These are phyloP conservation scores for Macrotrachela quadricornifera DNA, from an alignment of 1,140 invertebrate genomes.

Conservation along the genomic window DNA sequence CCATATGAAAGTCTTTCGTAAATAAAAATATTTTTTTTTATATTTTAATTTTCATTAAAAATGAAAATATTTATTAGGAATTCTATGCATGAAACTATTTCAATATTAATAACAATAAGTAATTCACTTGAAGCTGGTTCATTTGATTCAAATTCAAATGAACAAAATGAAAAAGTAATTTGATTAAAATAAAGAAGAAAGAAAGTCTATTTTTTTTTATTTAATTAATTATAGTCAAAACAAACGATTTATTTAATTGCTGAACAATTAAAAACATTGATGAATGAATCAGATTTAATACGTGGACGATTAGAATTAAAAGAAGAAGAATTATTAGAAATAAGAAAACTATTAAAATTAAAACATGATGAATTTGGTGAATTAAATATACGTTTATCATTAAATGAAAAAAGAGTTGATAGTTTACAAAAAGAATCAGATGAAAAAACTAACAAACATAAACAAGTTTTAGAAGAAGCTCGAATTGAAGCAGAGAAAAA, in stretches of 20 bases:
- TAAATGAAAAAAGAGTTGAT: slow-evolving; percentile 72
- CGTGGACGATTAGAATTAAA: slow-evolving; percentile 55
- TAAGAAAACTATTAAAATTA: slow-evolving; percentile 54
- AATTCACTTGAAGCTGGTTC: slow-evolving; percentile 53
- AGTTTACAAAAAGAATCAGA: slow-evolving; percentile 63
- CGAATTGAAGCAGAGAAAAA: too few relatives aligned
- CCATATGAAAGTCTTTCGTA: slow-evolving; percentile 49
- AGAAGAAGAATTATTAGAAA: slow-evolving; percentile 65
- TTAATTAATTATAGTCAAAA: background rate
- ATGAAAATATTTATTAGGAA: background rate
- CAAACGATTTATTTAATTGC: background rate
- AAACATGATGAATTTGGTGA: slow-evolving; percentile 82
- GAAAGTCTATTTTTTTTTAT: too few relatives aligned
- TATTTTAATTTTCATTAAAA: background rate
- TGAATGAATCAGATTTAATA: slow-evolving; percentile 56
- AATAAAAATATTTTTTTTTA: slow-evolving; percentile 29
- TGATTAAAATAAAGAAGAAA: too few relatives aligned
- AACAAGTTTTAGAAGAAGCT: too few relatives aligned
- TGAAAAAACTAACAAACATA: slow-evolving; percentile 13
- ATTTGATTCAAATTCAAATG: slow-evolving; percentile 46
- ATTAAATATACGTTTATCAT: slow-evolving; percentile 66
- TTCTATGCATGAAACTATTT: background rate
- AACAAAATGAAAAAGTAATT: slow-evolving; percentile 22
- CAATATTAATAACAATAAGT: background rate
- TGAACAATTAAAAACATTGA: background rate